Evolutionary conservation across 2,113 vertebrate genomes (phyloP), one percentile per base, ranked within the genome.

Genomic region (Semicossyphus pulcher): DNA sequence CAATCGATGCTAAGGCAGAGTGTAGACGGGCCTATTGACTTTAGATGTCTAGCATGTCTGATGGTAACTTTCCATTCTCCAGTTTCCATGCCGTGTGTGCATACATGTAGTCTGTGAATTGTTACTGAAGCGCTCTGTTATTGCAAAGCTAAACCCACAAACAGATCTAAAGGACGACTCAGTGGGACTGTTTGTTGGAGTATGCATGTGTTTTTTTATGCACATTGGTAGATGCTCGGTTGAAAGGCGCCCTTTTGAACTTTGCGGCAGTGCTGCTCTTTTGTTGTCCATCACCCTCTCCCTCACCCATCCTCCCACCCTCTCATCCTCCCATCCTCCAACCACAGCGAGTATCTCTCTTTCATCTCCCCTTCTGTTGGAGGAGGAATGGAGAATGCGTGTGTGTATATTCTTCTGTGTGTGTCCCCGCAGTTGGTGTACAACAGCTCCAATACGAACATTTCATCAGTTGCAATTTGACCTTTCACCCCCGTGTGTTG

Each of bases 171-270:
- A 47, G 10, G 32, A 26, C 10, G 31, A 49, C 42, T 75, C 23
- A 34, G 31, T 7, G 0, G 31, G 25, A 20, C 57, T 71, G 48
- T 53, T 64, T 69, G 42, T 71, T 39, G 34, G 12, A 1, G 1
- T 36, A 11, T 57, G 49, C 48, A 48, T 73, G 12, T 75, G 49
- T 63, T 62, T 72, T 25, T 45, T 29, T 16, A 12, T 53, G 51
- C 8, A 57, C 67, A 52, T 47, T 63, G 69, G 69, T 66, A 68
- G 76, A 81, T 68, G 42, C 52, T 56, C 32, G 49, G 76, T 89
- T 88, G 77, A 90, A 90, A 89, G 78, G 14, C 18, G 34, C 56
- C 85, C 59, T 85, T 91, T 81, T 89, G 81, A 92, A 89, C 83
- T 86, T 60, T 25, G 20, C 74, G 85, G 51, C 65, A 76, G 75